Percentiles rank a stretch among this genome's conserved stretches.
Evolutionary conservation across 2,797 vertebrate species (phyloP).

Genomic region (Linurgus olivaceus): DNA sequence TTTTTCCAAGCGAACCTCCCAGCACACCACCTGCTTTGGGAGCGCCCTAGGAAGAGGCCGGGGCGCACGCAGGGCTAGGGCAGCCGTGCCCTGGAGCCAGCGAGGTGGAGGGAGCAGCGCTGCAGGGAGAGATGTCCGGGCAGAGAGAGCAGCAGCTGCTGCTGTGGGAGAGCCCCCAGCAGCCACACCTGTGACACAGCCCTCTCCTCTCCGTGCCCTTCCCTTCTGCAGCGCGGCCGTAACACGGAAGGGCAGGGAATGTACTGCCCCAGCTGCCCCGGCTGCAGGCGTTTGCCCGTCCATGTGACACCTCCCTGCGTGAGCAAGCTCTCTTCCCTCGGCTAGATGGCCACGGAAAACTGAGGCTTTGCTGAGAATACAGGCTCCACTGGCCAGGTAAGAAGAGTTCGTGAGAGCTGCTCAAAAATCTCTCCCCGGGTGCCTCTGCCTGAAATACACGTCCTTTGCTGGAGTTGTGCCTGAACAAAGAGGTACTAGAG

Average conservation of each 20-base stretch:
- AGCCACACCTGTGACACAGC: background rate
- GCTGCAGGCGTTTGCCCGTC: background rate
- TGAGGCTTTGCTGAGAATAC: background rate
- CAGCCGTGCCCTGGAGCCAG: fast-evolving
- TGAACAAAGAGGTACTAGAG: background rate
- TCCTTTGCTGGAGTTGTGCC: background rate
- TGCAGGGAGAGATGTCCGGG: background rate
- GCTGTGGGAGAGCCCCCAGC: background rate
- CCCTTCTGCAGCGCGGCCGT: background rate
- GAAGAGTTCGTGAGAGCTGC: background rate
- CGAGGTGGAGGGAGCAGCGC: fast-evolving
- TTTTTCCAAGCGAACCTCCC: background rate
- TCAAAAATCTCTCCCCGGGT: background rate
- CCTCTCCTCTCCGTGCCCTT: fast-evolving
- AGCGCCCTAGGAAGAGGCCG: fast-evolving
- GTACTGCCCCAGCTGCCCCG: background rate
- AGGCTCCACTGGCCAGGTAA: fast-evolving
- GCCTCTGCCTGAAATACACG: background rate
- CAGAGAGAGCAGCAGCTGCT: background rate
- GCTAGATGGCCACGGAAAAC: fast-evolving
- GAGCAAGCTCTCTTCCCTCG: fast-evolving
- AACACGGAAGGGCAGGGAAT: fast-evolving
- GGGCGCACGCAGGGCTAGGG: fast-evolving
- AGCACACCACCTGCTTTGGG: background rate
- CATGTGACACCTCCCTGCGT: fast-evolving